phyloP scores from a whole-genome alignment of 2,113 vertebrate genomes.

The Lasiurus borealis region DNA sequence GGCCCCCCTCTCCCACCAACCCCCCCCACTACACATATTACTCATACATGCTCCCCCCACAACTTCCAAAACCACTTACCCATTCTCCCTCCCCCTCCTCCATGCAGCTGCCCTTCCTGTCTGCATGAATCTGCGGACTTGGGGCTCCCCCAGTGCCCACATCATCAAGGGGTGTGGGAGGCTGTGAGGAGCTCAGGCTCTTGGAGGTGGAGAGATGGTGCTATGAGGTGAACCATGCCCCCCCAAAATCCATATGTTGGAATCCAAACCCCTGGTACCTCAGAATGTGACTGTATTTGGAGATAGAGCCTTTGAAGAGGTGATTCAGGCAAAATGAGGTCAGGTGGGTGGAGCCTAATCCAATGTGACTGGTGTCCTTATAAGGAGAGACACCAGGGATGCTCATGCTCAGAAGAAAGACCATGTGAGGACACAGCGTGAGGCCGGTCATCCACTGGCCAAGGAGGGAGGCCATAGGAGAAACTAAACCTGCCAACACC shows the following conservation, averaged over 20 bases:
- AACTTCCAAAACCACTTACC: neutral
- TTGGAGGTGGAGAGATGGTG: neutral
- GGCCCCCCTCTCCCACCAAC: neutral
- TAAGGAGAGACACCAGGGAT: neutral
- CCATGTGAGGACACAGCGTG: neutral
- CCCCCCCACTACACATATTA: accelerated
- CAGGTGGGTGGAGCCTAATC: neutral
- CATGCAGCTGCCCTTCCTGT: too few relatives aligned
- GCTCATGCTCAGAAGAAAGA: neutral
- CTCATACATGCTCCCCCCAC: accelerated
- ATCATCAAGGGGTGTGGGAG: accelerated
- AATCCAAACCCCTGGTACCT: neutral
- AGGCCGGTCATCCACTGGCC: neutral
- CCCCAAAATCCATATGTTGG: neutral
- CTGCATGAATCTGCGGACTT: neutral
- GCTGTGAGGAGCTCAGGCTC: neutral
- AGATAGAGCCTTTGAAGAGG: neutral
- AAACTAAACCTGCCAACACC: neutral
- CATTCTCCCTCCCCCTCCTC: too few relatives aligned
- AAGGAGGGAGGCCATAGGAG: neutral
- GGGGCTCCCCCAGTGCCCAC: neutral
- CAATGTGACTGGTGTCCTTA: neutral
- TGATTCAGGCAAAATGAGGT: neutral
- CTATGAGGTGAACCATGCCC: neutral
- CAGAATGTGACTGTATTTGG: neutral